Evolutionary conservation across 2,797 vertebrate species (phyloP).

Genomic region (Scolopax bukidnonensis): DNA sequence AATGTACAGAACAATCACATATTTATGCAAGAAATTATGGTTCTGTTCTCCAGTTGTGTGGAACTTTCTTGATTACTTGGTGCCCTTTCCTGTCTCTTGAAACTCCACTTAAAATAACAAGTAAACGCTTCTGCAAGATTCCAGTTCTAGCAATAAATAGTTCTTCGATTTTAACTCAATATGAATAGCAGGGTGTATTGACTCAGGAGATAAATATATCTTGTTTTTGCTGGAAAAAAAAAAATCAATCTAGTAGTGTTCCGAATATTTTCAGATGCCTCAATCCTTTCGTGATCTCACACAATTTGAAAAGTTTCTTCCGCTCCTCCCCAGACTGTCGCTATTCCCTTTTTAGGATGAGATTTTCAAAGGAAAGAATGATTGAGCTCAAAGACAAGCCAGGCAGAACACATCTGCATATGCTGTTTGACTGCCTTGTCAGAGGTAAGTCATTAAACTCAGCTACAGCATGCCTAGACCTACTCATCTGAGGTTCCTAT

Average conservation of each 20-base stretch:
- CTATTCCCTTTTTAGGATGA: background rate
- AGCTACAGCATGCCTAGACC: background rate
- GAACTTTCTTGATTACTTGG: background rate
- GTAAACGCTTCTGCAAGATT: background rate
- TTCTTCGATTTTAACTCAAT: background rate
- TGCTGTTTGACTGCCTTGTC: background rate
- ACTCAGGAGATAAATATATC: background rate
- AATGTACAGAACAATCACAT: background rate
- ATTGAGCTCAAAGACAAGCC: background rate
- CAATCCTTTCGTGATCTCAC: background rate
- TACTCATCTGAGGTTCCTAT: background rate
- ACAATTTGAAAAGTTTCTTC: background rate
- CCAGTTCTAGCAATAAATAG: background rate
- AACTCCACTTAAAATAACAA: background rate
- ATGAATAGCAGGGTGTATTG: background rate
- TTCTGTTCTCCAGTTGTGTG: background rate
- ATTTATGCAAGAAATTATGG: background rate
- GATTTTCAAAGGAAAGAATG: background rate
- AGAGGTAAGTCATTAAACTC: background rate
- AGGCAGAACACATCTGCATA: background rate
- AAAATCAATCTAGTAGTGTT: background rate
- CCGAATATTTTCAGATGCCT: background rate
- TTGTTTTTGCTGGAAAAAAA: background rate
- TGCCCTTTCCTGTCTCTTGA: background rate
- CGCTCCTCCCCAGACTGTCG: background rate